Base-by-base conservation (phyloP, 2,888 invertebrate species). In the Dichetophora obliterata region DNA sequence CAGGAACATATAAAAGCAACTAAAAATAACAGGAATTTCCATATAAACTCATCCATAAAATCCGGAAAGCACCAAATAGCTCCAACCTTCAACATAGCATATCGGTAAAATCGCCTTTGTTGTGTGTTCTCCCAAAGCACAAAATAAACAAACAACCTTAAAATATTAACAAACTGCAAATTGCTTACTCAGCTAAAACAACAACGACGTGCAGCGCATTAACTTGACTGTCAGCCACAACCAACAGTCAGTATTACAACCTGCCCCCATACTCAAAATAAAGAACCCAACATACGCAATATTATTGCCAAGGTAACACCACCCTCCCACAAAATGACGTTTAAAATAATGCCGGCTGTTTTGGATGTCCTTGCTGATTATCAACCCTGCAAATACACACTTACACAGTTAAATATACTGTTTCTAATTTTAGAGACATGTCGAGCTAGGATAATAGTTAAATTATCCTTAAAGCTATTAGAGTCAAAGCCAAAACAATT, bases 341-440 rank as follows among this genome's bases (percentile, higher is more conserved):
- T 50, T 11, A 48, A 68, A 24, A 68, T 50, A 48, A 68, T 24
- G 27, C 68, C 68, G 68, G 68, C 68, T 68, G 68, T 50, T 68
- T 68, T 68, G 22, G 24, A 68, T 68, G 48, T 27, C 54, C n/a
- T 54, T 54, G 24, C 50, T 68, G 16, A 59, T 22, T 14, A 27
- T 59, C 66, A 19, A 19, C 66, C 9, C 68, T 8, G 24, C 14
- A n/a, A 16, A 48, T 34, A 22, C 50, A 31, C 34, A 1, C 34
- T 11, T 14, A 5, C 66, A 43, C 66, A 48, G 65, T 34, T 65
- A 16, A 68, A 11, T 31, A 24, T 27, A n/a, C n/a, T n/a, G n/a
- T n/a, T n/a, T n/a, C n/a, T n/a, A 63, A 24, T 24, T 63, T 63
- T n/a, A 63, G 3, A 63, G n/a, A 8, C 34, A 63, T 31, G 3